phyloP scores from a whole-genome alignment of 1,140 invertebrate species.

The Scaptomyza montana region DNA sequence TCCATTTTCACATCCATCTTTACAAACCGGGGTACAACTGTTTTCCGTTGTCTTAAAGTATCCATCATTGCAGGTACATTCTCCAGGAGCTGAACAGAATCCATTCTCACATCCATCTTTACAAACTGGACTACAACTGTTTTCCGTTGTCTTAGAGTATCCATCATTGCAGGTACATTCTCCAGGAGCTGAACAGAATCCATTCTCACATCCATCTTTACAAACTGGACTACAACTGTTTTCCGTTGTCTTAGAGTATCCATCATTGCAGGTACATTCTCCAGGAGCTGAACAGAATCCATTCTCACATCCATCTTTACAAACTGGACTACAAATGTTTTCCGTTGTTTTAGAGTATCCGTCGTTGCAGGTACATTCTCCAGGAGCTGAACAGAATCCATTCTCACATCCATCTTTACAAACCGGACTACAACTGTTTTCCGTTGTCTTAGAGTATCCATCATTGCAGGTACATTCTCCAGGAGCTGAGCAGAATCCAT shows the following conservation, averaged over 20 bases:
- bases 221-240: no score
- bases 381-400: slow-evolving; percentile 30
- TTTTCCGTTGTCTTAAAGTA: neutral
- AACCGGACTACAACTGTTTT: slow-evolving; percentile 19
- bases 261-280: no score
- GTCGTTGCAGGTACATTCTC: slow-evolving; percentile 8
- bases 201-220: slow-evolving; percentile 17
- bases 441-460: slow-evolving; percentile 1
- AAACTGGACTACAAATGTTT: slow-evolving; percentile 14
- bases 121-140: neutral
- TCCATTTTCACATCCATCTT: slow-evolving; percentile 34
- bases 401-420: slow-evolving; percentile 31
- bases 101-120: slow-evolving; percentile 29
- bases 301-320: no score
- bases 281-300: no score
- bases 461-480: slow-evolving; percentile 11
- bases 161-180: slow-evolving; percentile 11
- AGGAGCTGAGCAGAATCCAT: slow-evolving; percentile 11
- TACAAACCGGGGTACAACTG: slow-evolving; percentile 25
- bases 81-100: slow-evolving; percentile 24
- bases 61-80: slow-evolving; percentile 24
- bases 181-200: slow-evolving; percentile 9
- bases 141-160: slow-evolving; percentile 11
- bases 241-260: no score
- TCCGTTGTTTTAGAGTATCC: neutral